Conservation (phyloP, 1,140 invertebrate species). For the Pogonomyrmex barbatus region DNA sequence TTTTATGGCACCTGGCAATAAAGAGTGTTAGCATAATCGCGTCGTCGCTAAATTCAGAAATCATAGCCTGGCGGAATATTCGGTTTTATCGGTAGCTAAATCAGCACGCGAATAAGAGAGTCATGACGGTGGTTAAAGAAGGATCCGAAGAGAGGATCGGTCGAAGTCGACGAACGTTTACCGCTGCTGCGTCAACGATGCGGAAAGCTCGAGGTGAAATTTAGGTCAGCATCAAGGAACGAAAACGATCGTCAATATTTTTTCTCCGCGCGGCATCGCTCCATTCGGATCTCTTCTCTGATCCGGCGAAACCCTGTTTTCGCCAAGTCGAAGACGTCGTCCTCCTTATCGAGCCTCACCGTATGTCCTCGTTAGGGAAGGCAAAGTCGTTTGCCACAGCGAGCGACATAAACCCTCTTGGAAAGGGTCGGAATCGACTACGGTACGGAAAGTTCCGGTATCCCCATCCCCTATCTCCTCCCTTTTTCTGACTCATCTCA, state of each 20-base stretch:
- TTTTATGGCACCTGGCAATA: slow-evolving; percentile 57
- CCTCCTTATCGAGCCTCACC: slow-evolving; percentile 62
- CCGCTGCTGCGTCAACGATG: slow-evolving; percentile 71
- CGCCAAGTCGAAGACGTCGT: slow-evolving; percentile 65
- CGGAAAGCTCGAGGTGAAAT: slow-evolving; percentile 73
- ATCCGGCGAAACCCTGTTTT: slow-evolving; percentile 65
- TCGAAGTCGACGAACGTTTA: slow-evolving; percentile 57
- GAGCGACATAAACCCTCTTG: slow-evolving; percentile 57
- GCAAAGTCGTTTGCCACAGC: slow-evolving; percentile 55
- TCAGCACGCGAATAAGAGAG: slow-evolving; percentile 57
- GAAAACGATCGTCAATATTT: slow-evolving; percentile 75
- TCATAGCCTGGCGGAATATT: slow-evolving; percentile 62
- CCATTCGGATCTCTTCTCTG: slow-evolving; percentile 39
- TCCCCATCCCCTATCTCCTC: slow-evolving; percentile 13
- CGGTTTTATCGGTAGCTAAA: slow-evolving; percentile 65
- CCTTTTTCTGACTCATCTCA: slow-evolving; percentile 45
- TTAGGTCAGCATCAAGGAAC: slow-evolving; percentile 74
- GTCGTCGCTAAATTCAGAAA: slow-evolving; percentile 62
- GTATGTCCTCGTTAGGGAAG: slow-evolving; percentile 65
- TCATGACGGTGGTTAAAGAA: slow-evolving; percentile 13
- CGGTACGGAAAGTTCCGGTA: background rate
- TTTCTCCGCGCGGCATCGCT: slow-evolving; percentile 42
- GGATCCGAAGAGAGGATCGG: slow-evolving; percentile 17
- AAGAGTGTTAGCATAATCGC: slow-evolving; percentile 68
- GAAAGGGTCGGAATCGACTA: slow-evolving; percentile 33